Base-by-base conservation (phyloP, 2,113 vertebrate species). In the Boulengeromyrus knoepffleri region DNA sequence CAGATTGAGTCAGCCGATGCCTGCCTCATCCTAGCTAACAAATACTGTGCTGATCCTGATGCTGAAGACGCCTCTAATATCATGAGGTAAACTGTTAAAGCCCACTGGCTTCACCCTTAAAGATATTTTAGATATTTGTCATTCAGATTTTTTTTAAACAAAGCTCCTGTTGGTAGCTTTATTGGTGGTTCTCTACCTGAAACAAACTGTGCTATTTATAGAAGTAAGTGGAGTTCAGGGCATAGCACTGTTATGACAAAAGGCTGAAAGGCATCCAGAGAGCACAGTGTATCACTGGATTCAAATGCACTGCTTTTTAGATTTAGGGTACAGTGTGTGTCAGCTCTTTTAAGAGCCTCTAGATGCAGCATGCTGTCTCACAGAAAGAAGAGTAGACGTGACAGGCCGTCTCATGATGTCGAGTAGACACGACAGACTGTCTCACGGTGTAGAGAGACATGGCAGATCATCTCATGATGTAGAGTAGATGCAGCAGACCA, bases 31-130 rank as follows among this genome's bases (percentile, higher is more conserved):
- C 97, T 99, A 91, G 98, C 98, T 93, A 99, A 99, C 93, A 99
- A 99, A 95, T 99, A 99, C 94, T 99, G 98, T 92, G 96, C 97
- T 93, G 99, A 99, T 95, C 99, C 99, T 10, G 98, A 99, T 93
- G 98, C 99, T 91, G 99, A 99, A 95, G 99, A 99, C 90, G 99
- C 99, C 93, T 99, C 99, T 90, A 99, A 99, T 94, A 99, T 99
- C 92, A 99, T 99, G 99, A 99, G 99, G 99, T 99, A 96, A 92
- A 19, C 10, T 3, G 0, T 85, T n/a, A 46, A 84, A 84, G 39
- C 3, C 1, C 80, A 19, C 42, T 84, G 42, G 42, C 21, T 24
- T 31, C 27, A 77, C 13, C 15, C 12, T 77, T 50, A 50, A 50
- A 24, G 62, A 66, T 21, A 62, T 62, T 62, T 27, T 27, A 66